phyloP scores from a whole-genome alignment of 2,797 vertebrate genomes.

The Melanotaenia trifasciata region DNA sequence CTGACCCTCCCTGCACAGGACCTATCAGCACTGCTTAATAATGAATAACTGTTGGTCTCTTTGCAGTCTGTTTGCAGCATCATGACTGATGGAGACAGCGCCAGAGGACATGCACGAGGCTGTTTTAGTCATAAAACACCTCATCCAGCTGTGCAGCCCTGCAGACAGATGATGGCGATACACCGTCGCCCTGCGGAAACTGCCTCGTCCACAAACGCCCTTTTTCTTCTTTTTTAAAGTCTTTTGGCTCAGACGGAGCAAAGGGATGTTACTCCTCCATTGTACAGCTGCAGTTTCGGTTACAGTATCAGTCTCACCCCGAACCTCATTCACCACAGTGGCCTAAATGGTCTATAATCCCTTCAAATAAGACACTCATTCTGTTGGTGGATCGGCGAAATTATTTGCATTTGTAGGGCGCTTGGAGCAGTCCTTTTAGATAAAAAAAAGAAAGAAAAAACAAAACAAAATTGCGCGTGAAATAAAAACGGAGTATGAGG shows the following conservation, averaged over 20 bases:
- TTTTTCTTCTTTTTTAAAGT: constrained; percentile 7
- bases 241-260: not conserved
- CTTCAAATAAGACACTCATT: constrained; percentile 1
- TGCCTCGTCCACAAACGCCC: constrained; percentile 29
- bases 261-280: constrained; percentile 39
- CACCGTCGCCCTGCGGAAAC: constrained; percentile 20
- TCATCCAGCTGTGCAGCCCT: constrained; percentile 61
- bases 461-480: not conserved
- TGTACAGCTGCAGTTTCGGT: constrained; percentile 48
- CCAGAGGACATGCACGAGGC: constrained; percentile 37
- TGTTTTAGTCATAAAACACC: constrained; percentile 33
- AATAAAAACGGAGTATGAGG: not conserved
- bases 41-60: constrained; percentile 33
- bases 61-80: constrained; percentile 44
- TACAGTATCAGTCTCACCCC: constrained; percentile 51
- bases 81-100: constrained; percentile 23
- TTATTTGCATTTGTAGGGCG: not conserved
- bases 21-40: constrained; percentile 55
- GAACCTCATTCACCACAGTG: constrained; percentile 22
- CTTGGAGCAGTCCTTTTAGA: not conserved
- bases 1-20: constrained; percentile 34
- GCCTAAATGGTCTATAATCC: constrained; percentile 6
- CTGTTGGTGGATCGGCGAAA: not conserved
- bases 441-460: not conserved
- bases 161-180: constrained; percentile 55